These are phyloP conservation scores for Linurgus olivaceus DNA, from an alignment of 2,797 vertebrate species.

Conservation along the genomic window DNA sequence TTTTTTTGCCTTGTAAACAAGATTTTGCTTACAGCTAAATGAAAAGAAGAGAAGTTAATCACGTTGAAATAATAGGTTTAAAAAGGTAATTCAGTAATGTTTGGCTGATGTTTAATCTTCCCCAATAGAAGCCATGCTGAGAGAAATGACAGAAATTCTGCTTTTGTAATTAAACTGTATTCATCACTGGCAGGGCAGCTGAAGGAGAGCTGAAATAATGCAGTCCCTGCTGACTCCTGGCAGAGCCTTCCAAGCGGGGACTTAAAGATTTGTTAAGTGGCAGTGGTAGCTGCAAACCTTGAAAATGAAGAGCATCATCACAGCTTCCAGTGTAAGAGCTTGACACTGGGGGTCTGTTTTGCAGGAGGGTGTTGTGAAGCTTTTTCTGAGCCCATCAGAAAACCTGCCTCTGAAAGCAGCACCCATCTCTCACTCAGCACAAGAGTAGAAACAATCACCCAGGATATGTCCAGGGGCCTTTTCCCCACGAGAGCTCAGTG, in stretches of 20 bases:
- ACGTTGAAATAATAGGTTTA: conserved; percentile 85
- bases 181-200: conserved; percentile 73
- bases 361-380: background rate
- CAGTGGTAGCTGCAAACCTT: background rate
- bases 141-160: conserved; percentile 78
- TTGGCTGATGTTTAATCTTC: conserved; percentile 79
- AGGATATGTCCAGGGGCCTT: background rate
- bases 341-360: background rate
- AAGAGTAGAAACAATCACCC: background rate
- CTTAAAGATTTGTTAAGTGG: background rate
- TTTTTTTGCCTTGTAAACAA: conserved; percentile 82
- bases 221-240: background rate
- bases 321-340: background rate
- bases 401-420: background rate
- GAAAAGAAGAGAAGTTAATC: conserved; percentile 84
- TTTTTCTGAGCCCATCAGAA: background rate
- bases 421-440: background rate
- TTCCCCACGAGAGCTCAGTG: fast-evolving
- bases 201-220: conserved; percentile 43
- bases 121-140: conserved; percentile 72
- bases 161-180: conserved; percentile 80
- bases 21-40: conserved; percentile 84
- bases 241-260: background rate
- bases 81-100: conserved; percentile 82
- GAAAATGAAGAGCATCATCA: background rate